phyloP scores from a whole-genome alignment of 2,888 invertebrate species.

The Metellina segmentata region DNA sequence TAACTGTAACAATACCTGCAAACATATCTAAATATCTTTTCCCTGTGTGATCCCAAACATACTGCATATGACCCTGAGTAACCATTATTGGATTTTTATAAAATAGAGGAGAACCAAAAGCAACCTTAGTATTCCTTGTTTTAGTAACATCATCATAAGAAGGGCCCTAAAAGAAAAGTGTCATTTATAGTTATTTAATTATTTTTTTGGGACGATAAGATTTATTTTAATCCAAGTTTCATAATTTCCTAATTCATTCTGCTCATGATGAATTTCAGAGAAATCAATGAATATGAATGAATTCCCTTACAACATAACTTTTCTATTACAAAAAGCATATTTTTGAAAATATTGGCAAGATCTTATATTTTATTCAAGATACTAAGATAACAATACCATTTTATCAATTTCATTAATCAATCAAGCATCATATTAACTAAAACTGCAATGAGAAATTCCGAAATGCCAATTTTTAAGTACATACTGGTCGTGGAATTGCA shows the following conservation, averaged over 20 bases:
- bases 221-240: not conserved
- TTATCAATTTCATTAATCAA: too few relatives aligned
- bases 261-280: not conserved
- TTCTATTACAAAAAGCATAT: not conserved
- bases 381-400: too few relatives aligned
- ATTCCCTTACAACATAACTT: not conserved
- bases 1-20: constrained; percentile 97
- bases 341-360: too few relatives aligned
- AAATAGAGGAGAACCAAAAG: constrained; percentile 86
- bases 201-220: not conserved
- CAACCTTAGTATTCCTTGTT: constrained; percentile 83
- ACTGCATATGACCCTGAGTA: constrained; percentile 94
- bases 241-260: not conserved
- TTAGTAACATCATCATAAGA: constrained; percentile 62
- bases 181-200: not conserved
- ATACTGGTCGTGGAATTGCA: too few relatives aligned
- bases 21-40: constrained; percentile 95
- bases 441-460: too few relatives aligned
- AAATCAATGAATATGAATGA: not conserved
- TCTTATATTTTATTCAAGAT: too few relatives aligned
- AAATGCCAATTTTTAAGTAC: too few relatives aligned
- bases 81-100: constrained; percentile 92
- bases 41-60: constrained; percentile 93
- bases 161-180: constrained; percentile 48
- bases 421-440: too few relatives aligned